Conservation (phyloP, 2,888 invertebrate genomes). For the Campoplex nolae region DNA sequence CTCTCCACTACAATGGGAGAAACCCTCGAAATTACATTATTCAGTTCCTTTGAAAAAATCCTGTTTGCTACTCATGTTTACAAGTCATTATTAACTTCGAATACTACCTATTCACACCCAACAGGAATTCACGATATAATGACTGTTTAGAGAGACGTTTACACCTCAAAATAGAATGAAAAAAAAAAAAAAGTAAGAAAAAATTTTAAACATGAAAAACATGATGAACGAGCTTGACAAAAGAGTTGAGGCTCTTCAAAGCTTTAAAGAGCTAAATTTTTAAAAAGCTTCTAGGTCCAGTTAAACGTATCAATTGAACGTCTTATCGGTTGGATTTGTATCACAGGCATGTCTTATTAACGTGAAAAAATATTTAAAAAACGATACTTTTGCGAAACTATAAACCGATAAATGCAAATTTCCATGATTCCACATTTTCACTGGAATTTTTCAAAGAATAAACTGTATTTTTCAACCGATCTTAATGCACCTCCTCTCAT, state of each 20-base stretch:
- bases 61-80: conserved; percentile 70
- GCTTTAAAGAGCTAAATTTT: too few species aligned
- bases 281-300: too few species aligned
- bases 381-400: too few species aligned
- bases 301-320: too few species aligned
- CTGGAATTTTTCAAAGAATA: too few species aligned
- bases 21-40: conserved; percentile 45
- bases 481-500: too few species aligned
- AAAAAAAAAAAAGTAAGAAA: not conserved
- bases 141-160: not conserved
- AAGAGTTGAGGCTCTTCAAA: not conserved
- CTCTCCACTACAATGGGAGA: not conserved
- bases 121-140: conserved; percentile 5
- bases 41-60: conserved; percentile 35
- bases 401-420: too few species aligned
- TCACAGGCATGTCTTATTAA: too few species aligned
- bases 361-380: too few species aligned
- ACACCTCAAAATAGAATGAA: not conserved
- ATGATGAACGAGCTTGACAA: not conserved
- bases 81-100: conserved; percentile 65
- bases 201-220: not conserved
- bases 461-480: too few species aligned
- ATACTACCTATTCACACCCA: not conserved
- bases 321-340: too few species aligned
- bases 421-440: too few species aligned